phyloP scores from a whole-genome alignment of 2,797 vertebrate genomes.

The Alosa sapidissima region DNA sequence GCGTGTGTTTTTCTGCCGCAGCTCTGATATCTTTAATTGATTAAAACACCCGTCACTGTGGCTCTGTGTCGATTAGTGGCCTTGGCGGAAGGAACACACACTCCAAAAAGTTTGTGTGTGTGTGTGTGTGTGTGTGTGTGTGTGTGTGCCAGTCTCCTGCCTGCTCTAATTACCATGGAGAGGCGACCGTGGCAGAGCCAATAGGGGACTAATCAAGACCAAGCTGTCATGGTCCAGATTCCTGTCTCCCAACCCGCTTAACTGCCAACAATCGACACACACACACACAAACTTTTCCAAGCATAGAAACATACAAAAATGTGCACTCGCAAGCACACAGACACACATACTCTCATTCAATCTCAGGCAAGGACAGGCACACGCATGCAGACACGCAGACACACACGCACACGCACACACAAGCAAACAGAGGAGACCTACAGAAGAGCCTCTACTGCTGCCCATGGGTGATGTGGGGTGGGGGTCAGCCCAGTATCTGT shows the following conservation, averaged over 20 bases:
- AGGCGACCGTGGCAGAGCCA: constrained; percentile 40
- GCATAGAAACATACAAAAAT: not conserved
- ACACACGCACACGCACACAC: not conserved
- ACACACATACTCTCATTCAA: not conserved
- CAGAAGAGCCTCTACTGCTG: not conserved
- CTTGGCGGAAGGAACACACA: constrained; percentile 14
- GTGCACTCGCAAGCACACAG: not conserved
- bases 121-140: constrained; percentile 22
- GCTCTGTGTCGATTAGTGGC: not conserved
- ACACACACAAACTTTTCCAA: not conserved
- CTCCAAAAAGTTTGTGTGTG: constrained; percentile 10
- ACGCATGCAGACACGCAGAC: not conserved
- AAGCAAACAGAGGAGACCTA: not conserved
- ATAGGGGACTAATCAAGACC: constrained; percentile 43
- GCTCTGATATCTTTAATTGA: constrained; percentile 24
- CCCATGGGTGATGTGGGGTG: not conserved
- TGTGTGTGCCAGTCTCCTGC: constrained; percentile 43
- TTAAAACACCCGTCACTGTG: constrained; percentile 19
- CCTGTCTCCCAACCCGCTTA: constrained; percentile 33
- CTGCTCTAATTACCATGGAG: constrained; percentile 50
- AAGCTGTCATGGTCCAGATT: constrained; percentile 44
- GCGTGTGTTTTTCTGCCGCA: not conserved
- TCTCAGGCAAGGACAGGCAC: not conserved
- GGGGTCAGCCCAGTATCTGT: not conserved
- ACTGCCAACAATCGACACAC: constrained; percentile 32